Percentiles rank a stretch among this genome's conserved stretches.
phyloP scores from a whole-genome alignment of 2,888 invertebrate species.

The Seira sanloemensis region DNA sequence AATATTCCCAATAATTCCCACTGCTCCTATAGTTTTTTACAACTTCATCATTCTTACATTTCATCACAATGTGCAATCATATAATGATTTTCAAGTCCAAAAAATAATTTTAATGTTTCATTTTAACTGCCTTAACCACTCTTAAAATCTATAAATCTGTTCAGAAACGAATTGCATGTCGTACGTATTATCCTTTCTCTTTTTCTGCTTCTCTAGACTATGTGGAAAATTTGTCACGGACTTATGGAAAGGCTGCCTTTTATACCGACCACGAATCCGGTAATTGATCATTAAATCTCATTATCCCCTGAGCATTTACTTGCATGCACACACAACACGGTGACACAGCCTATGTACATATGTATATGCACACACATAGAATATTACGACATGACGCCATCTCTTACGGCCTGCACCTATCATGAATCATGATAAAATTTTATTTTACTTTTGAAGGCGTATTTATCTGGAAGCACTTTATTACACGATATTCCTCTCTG shows the following conservation, averaged over 20 bases:
- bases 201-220: constrained; percentile 63
- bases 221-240: constrained; percentile 72
- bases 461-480: too few relatives aligned
- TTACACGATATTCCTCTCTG: too few relatives aligned
- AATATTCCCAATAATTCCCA: not conserved
- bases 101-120: not conserved
- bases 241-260: constrained; percentile 72
- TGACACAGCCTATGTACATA: too few relatives aligned
- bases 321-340: too few relatives aligned
- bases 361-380: too few relatives aligned
- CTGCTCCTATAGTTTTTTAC: not conserved
- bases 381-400: too few relatives aligned
- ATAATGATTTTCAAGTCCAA: not conserved
- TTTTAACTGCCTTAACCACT: not conserved
- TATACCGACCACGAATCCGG: constrained; percentile 71
- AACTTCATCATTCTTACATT: not conserved
- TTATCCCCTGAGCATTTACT: too few relatives aligned
- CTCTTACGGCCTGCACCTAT: too few relatives aligned
- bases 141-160: not conserved
- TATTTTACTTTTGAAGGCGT: too few relatives aligned
- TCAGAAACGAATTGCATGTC: not conserved
- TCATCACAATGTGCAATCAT: not conserved
- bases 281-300: constrained; percentile 64
- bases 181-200: not conserved
- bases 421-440: too few relatives aligned